These are phyloP conservation scores for Caerostris extrusa DNA, from an alignment of 1,140 invertebrate genomes.

Conservation along the genomic window DNA sequence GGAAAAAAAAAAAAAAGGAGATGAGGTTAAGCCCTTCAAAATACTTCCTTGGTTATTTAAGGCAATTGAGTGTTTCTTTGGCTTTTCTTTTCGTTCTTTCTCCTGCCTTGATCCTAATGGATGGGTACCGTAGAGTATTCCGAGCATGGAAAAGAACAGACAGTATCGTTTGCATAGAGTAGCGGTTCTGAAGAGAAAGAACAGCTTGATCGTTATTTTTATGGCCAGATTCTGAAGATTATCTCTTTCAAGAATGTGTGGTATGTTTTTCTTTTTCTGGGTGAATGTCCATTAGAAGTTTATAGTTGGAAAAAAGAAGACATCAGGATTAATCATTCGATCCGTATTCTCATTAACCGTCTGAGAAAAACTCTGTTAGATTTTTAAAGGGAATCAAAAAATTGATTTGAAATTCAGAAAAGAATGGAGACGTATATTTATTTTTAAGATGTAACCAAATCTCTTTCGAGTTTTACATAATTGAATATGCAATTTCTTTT, in stretches of 20 bases:
- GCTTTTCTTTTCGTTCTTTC: not conserved
- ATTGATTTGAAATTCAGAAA: too few relatives aligned
- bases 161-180: not conserved
- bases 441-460: too few relatives aligned
- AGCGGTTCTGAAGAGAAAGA: not conserved
- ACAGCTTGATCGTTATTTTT: slow-evolving; percentile 19
- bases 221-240: not conserved
- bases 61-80: not conserved
- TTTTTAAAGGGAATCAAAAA: too few relatives aligned
- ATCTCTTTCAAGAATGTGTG: not conserved
- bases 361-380: too few relatives aligned
- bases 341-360: too few relatives aligned
- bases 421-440: too few relatives aligned
- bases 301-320: too few relatives aligned
- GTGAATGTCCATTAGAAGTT: too few relatives aligned
- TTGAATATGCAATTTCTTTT: too few relatives aligned
- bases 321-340: too few relatives aligned
- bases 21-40: not conserved
- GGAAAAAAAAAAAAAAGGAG: not conserved
- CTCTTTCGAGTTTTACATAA: too few relatives aligned
- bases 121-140: not conserved
- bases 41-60: slow-evolving; percentile 32
- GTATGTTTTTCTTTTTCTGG: not conserved
- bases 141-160: not conserved
- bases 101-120: slow-evolving; percentile 4